Percentiles rank a stretch among this genome's conserved stretches.
Conservation (phyloP, 2,797 vertebrate species). For the Tachyglossus aculeatus region DNA sequence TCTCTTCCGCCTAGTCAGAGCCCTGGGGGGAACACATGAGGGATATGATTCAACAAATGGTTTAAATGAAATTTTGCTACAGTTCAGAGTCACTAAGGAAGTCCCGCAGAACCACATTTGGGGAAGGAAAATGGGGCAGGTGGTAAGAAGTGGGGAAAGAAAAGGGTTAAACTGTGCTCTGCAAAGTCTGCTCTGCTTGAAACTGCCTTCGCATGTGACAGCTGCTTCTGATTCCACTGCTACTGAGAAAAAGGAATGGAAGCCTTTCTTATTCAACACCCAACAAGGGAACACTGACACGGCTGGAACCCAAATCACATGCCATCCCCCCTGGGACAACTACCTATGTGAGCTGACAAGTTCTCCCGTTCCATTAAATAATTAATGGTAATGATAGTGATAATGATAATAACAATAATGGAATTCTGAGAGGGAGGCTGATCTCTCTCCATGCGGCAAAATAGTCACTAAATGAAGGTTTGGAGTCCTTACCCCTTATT, state of each 20-base stretch:
- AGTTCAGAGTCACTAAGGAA: conserved; percentile 63
- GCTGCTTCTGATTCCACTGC: conserved; percentile 23
- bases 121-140: conserved; percentile 53
- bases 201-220: conserved; percentile 8
- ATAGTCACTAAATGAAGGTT: no score
- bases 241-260: conserved; percentile 6
- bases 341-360: no score
- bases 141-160: conserved; percentile 29
- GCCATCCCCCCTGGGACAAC: no score
- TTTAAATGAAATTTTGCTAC: conserved; percentile 56
- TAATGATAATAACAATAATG: no score
- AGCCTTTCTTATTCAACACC: background rate
- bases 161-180: conserved; percentile 53
- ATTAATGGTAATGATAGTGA: no score
- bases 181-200: conserved; percentile 39
- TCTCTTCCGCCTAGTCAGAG: conserved; percentile 31
- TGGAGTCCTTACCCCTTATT: no score
- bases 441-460: no score
- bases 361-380: no score
- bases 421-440: no score
- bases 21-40: conserved; percentile 34
- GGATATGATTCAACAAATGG: conserved; percentile 48
- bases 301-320: conserved; percentile 10
- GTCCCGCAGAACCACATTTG: conserved; percentile 50
- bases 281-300: background rate